Evolutionary conservation across 37 sponge, comb jelly and placozoan genomes (phyloP).

Genomic region (Hexactinellida sp.): DNA sequence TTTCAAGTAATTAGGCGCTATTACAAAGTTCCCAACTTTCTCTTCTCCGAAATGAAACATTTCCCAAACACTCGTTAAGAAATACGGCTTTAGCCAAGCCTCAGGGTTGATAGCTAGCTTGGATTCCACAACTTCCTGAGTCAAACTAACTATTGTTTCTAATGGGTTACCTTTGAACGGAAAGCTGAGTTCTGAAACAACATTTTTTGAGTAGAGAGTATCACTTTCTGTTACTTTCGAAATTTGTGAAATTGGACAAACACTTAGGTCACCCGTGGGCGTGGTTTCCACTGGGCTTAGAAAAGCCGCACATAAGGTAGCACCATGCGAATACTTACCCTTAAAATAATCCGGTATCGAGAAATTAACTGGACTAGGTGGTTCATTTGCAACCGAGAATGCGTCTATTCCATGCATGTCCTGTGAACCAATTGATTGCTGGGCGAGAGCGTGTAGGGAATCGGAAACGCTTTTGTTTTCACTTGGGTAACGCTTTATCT

Average conservation of each 20-base stretch:
- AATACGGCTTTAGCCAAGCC: not conserved
- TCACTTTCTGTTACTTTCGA: not conserved
- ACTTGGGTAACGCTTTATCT: not conserved
- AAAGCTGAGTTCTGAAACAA: not conserved
- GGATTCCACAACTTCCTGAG: not conserved
- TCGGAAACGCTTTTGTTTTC: not conserved
- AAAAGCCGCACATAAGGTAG: not conserved
- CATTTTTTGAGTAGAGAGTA: not conserved
- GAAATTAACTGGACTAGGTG: not conserved
- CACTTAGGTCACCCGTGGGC: not conserved
- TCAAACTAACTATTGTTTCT: not conserved
- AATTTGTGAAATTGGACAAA: not conserved
- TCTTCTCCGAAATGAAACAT: conserved; percentile 1
- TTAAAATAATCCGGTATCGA: not conserved
- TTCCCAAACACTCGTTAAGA: not conserved
- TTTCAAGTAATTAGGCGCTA: not conserved
- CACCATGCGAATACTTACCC: not conserved
- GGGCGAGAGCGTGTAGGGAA: not conserved
- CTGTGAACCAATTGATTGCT: not conserved
- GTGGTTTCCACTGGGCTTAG: not conserved
- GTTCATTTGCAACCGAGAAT: not conserved
- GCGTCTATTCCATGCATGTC: not conserved
- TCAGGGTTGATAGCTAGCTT: not conserved
- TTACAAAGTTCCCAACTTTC: not conserved
- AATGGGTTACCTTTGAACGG: not conserved